These are phyloP conservation scores for Aplocera efformata DNA, from an alignment of 2,888 invertebrate genomes.

Conservation along the genomic window DNA sequence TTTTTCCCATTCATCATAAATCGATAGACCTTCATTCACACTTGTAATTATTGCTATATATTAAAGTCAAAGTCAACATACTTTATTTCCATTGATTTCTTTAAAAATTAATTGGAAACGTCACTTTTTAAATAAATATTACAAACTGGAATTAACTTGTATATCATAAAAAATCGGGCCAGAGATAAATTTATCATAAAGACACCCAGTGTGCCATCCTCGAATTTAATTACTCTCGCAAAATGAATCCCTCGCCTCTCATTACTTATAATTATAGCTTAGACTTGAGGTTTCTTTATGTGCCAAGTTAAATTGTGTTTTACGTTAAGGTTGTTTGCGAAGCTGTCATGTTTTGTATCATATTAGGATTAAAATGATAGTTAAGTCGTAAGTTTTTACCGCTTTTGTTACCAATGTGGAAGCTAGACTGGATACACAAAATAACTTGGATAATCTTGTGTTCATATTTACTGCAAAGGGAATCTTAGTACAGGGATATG, in stretches of 20 bases:
- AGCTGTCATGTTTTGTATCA: constrained; percentile 23
- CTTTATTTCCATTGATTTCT: too few species aligned
- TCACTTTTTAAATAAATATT: too few species aligned
- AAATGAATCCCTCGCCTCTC: constrained; percentile 33
- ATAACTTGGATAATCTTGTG: too few species aligned
- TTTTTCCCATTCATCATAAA: too few species aligned
- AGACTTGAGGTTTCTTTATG: constrained; percentile 34
- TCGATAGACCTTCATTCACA: too few species aligned
- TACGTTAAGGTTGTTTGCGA: constrained; percentile 36
- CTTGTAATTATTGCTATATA: too few species aligned
- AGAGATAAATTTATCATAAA: constrained; percentile 25
- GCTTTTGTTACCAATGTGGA: too few species aligned
- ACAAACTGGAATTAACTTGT: constrained; percentile 3
- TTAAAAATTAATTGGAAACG: too few species aligned
- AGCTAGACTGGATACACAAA: too few species aligned
- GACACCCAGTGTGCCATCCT: constrained; percentile 26
- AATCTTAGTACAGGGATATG: too few species aligned
- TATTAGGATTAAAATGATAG: constrained; percentile 1
- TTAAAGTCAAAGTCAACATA: too few species aligned
- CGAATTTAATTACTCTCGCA: constrained; percentile 42
- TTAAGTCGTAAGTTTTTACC: not conserved
- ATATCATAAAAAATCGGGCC: constrained; percentile 12
- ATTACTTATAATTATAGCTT: constrained; percentile 37
- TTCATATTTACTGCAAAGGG: too few species aligned
- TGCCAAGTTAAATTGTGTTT: constrained; percentile 44